Evolutionary conservation across 2,797 vertebrate genomes (phyloP).

Genomic region (Urophycis tenuis): DNA sequence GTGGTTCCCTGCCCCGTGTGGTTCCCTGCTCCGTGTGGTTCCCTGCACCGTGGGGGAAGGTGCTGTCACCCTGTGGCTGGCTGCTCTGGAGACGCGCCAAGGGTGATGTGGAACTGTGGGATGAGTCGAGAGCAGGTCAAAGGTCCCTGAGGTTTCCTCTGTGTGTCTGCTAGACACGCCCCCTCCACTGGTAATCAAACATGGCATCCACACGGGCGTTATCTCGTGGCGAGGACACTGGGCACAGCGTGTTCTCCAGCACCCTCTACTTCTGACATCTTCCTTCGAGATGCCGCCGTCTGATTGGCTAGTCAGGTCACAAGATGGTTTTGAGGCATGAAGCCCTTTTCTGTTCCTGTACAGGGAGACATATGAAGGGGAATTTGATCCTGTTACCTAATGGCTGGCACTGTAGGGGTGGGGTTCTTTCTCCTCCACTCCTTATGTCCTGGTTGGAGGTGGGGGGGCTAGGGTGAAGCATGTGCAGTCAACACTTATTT

Average conservation of each 20-base stretch:
- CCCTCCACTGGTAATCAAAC: neutral
- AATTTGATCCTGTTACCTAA: constrained; percentile 55
- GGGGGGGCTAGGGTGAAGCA: constrained; percentile 23
- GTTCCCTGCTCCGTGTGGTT: neutral
- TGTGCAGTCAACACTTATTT: constrained; percentile 62
- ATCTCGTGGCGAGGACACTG: constrained; percentile 8
- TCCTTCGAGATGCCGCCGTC: constrained; percentile 29
- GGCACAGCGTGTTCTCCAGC: constrained; percentile 21
- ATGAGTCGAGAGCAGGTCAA: constrained; percentile 29
- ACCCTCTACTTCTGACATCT: constrained; percentile 21
- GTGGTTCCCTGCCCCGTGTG: neutral
- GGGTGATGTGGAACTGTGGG: constrained; percentile 22
- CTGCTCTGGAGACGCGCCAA: constrained; percentile 42
- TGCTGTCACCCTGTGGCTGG: constrained; percentile 37
- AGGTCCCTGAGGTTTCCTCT: constrained; percentile 31
- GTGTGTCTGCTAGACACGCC: constrained; percentile 11
- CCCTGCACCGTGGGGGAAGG: constrained; percentile 34
- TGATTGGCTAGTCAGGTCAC: constrained; percentile 13
- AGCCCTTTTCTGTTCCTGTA: neutral
- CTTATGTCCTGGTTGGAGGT: constrained; percentile 34
- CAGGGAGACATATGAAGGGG: neutral
- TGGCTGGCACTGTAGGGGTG: constrained; percentile 32
- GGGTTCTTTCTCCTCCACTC: constrained; percentile 18
- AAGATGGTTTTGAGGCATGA: neutral
- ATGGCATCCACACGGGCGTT: neutral